Evolutionary conservation across 2,888 invertebrate genomes (phyloP), one percentile per base, ranked within the genome.

Genomic region (Metacarcinus magister): DNA sequence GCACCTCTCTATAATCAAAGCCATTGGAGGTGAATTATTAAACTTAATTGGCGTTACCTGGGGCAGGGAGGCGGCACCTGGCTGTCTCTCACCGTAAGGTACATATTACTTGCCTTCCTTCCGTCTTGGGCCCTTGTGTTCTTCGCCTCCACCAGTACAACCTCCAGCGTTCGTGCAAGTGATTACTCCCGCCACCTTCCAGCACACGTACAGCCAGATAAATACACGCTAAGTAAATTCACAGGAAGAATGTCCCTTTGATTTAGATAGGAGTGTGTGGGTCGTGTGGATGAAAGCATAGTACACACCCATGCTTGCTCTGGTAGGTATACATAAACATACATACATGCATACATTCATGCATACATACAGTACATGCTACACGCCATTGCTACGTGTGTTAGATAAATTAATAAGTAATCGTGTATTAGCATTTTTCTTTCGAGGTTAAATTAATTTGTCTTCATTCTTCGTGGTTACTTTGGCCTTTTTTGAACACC

Each of bases 11-110:
- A 75, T 93, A 93, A 93, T 93, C 93, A 44, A 23, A 43, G 44
- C 75, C 75, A 75, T 93, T 93, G 44, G n/a, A 93, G 75, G 43
- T 93, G 93, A 93, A 93, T 93, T 93, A 93, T 93, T 93, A 67
- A 93, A 75, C 43, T 93, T 93, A 93, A 67, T 75, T 93, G 93
- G 39, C 54, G 44, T 75, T n/a, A 93, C 93, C 93, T 44, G 39
- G 44, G 44, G 44, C 93, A 75, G 93, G 44, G 82, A 82, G 82
- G 82, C 82, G 82, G 82, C 82, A 82, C 82, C 82, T 82, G 82
- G 82, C 82, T 82, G 82, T 82, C 82, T 82, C 82, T 82, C 82
- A 82, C 82, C 32, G 32, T 82, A 82, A 82, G 82, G 82, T 82
- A 82, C 82, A 82, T 10, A 82, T 82, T 82, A 82, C 82, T 32